These are phyloP conservation scores for Orchesella cincta DNA, from an alignment of 1,140 invertebrate genomes.

Conservation along the genomic window DNA sequence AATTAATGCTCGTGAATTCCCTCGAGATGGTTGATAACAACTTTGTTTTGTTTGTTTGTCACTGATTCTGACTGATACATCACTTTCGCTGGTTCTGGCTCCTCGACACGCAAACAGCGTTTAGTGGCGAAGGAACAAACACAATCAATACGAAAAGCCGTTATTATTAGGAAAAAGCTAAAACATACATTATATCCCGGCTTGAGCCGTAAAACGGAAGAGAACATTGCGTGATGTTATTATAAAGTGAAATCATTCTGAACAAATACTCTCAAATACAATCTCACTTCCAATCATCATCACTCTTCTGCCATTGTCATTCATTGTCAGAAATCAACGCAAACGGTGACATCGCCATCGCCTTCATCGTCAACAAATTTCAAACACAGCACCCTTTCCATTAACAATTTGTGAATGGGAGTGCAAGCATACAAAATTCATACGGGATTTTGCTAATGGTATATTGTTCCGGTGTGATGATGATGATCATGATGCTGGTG, in stretches of 20 bases:
- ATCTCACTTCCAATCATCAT: slow-evolving; percentile 5
- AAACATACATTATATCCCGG: no score
- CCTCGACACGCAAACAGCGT: background rate
- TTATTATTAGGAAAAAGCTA: no score
- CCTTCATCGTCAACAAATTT: background rate
- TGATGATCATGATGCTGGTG: no score
- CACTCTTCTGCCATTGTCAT: slow-evolving; percentile 9
- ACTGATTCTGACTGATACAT: slow-evolving; percentile 21
- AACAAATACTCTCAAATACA: background rate
- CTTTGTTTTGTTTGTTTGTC: slow-evolving; percentile 24
- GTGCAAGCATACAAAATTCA: no score
- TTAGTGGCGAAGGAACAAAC: background rate
- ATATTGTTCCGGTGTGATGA: no score
- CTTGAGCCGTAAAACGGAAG: no score
- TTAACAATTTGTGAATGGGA: no score
- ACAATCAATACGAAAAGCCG: no score
- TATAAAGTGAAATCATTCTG: background rate
- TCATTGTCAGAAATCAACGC: background rate
- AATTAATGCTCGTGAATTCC: slow-evolving; percentile 21
- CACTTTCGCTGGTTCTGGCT: background rate
- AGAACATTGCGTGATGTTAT: slow-evolving; percentile 6
- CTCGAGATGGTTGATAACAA: slow-evolving; percentile 24
- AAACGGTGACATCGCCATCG: background rate
- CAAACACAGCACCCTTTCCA: background rate
- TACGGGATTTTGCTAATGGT: no score